Base-by-base conservation (phyloP, 2,888 invertebrate genomes). In the Leucophenga maculata region DNA sequence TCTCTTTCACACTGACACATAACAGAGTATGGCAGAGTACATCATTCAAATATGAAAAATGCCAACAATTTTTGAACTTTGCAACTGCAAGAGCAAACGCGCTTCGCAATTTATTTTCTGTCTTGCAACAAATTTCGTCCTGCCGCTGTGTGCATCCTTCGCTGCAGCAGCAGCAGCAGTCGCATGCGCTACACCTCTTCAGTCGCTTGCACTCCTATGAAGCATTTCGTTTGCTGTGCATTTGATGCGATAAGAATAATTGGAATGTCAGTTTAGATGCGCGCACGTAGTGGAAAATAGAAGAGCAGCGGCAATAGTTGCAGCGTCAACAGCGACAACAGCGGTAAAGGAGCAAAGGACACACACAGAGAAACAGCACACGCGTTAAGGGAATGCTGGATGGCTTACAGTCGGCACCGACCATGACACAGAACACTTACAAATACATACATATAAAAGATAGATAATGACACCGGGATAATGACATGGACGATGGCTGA, bases 201-300 rank as follows among this genome's bases (percentile, higher is more conserved):
- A 0, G 14, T 32, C 50, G 46, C 39, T 39, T 39, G 3, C 1
- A 39, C 39, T 8, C 11, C 39, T 39, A 8, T 39, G 11, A 8
- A 39, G 11, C 8, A 39, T 3, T 55, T 48, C 52, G 65, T n/a
- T 54, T 18, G 60, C 60, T 20, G 18, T 69, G 67, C 72, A 71
- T 65, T 66, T 75, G 73, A 75, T 73, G 74, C 76, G 82, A 80
- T 79, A 78, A 84, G 76, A 82, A 78, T 84, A 84, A 84, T 84
- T 84, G 83, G 81, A 83, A 80, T 83, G 83, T 76, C 84, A 82
- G 78, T 80, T 75, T 76, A 77, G 78, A 78, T 73, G 72, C 73
- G 78, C 71, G 78, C 74, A 76, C 76, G 78, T 72, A 57, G 22
- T 52, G 50, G 52, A 8, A 14, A 59, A 26, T 20, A 72, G 73